Base-by-base conservation (phyloP, 2,888 invertebrate genomes). In the Tetramorium bicarinatum region DNA sequence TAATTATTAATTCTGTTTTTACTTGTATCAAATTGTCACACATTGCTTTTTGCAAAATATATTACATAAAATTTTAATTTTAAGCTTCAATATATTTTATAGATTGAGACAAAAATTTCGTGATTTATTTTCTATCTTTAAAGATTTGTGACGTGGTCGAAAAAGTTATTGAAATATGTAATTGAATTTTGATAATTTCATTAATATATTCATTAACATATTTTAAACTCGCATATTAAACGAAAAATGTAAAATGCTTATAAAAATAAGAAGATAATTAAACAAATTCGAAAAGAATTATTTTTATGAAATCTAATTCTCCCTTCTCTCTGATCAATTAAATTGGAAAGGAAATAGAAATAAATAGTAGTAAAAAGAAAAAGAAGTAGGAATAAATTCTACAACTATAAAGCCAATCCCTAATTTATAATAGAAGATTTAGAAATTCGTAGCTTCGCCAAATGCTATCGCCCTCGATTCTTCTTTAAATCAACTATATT, bases 361-460 rank as follows among this genome's bases (percentile, higher is more conserved):
- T 38, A 38, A 34, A 62, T 62, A 52, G 75, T 52, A 38, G 2
- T 25, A 66, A 25, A 54, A 38, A 38, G 34, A 59, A 18, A 59
- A 18, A 34, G 34, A 71, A 47, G 18, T 52, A 52, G 52, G 21
- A 59, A 34, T 21, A 71, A 79, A 72, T 59, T 79, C 47, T 59
- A 71, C 18, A 47, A 79, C 44, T 71, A 59, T 47, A n/a, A 59
- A 79, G 59, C 59, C 47, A 56, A 54, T 54, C 25, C 52, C 15
- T 77, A 72, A 56, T 25, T 13, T 44, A 29, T 1, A 69, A 34
- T 34, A 34, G 4, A 34, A 21, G 18, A 59, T 44, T 52, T 71
- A 29, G 56, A 47, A 71, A 21, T 56, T 71, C 21, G 6, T 44
- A 62, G 41, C 44, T 59, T 44, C 25, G n/a, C 74, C 34, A 66